A percentile compares a stretch with the other conserved stretches of the same genome.
Conservation (phyloP, 1,140 invertebrate species). For the Oreohelix idahoensis region DNA sequence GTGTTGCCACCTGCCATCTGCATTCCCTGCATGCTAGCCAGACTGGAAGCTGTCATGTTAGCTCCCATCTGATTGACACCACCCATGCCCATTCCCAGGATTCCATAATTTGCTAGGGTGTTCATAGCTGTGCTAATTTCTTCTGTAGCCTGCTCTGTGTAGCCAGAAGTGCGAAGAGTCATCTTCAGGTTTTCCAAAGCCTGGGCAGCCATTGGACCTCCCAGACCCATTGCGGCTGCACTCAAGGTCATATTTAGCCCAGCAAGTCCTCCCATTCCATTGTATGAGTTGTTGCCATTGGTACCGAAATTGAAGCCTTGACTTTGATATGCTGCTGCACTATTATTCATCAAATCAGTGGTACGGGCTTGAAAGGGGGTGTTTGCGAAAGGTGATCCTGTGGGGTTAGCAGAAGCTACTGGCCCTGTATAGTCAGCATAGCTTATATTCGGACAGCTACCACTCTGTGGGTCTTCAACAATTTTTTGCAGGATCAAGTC, state of each 20-base stretch:
- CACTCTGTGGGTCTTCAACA: slow-evolving; percentile 96
- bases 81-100: slow-evolving; percentile 90
- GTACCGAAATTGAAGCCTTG: slow-evolving; percentile 53
- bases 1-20: slow-evolving; percentile 55
- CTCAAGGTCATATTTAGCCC: slow-evolving; percentile 83
- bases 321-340: slow-evolving; percentile 45
- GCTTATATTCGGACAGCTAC: slow-evolving; percentile 94
- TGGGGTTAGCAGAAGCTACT: slow-evolving; percentile 96
- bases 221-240: slow-evolving; percentile 82
- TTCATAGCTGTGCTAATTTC: slow-evolving; percentile 93
- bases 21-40: slow-evolving; percentile 52
- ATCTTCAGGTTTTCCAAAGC: slow-evolving; percentile 79
- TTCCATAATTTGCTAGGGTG: slow-evolving; percentile 93
- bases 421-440: slow-evolving; percentile 95
- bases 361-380: slow-evolving; percentile 61
- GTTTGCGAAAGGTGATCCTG: slow-evolving; percentile 93
- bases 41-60: slow-evolving; percentile 41
- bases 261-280: slow-evolving; percentile 52
- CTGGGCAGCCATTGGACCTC: slow-evolving; percentile 73
- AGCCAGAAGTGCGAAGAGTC: slow-evolving; percentile 87
- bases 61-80: slow-evolving; percentile 75
- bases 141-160: slow-evolving; percentile 87
- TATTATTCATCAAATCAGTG: slow-evolving; percentile 65
- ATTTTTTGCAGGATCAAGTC: slow-evolving; percentile 96
- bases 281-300: slow-evolving; percentile 54